Percentiles rank a stretch among this genome's conserved stretches.
phyloP scores from a whole-genome alignment of 2,888 invertebrate species.

The Bugula neritina region DNA sequence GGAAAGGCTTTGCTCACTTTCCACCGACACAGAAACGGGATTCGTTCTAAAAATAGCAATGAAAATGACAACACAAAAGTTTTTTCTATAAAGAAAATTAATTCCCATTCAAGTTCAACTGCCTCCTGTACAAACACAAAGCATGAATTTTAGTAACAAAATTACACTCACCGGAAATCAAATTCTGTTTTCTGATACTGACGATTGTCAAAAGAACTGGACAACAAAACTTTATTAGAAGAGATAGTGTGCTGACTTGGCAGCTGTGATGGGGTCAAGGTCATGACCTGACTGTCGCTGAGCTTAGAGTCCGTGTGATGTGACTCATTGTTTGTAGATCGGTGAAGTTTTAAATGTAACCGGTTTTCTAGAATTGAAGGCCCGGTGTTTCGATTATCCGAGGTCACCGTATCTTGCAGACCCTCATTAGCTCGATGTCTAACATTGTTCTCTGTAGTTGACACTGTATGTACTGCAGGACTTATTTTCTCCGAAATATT shows the following conservation, averaged over 20 bases:
- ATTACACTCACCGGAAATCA: conserved; percentile 1
- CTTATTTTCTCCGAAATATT: background rate
- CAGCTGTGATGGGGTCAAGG: background rate
- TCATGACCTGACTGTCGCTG: background rate
- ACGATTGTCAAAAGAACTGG: background rate
- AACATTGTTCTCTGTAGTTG: background rate
- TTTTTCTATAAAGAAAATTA: too few species aligned
- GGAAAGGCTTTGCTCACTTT: background rate
- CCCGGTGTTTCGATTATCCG: background rate
- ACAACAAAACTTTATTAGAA: background rate
- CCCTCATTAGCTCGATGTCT: background rate
- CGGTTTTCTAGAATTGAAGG: background rate
- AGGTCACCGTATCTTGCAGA: background rate
- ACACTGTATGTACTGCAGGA: background rate
- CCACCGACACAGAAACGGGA: background rate
- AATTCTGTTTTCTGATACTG: conserved; percentile 25
- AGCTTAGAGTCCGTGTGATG: background rate
- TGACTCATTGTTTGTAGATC: background rate
- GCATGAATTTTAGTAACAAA: too few species aligned
- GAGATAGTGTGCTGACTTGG: background rate
- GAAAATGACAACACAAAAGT: background rate
- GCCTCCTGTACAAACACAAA: too few species aligned
- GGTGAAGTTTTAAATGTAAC: background rate
- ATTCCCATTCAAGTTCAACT: too few species aligned
- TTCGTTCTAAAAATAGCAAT: background rate